phyloP scores from a whole-genome alignment of 2,113 vertebrate genomes.

The Colaptes auratus region DNA sequence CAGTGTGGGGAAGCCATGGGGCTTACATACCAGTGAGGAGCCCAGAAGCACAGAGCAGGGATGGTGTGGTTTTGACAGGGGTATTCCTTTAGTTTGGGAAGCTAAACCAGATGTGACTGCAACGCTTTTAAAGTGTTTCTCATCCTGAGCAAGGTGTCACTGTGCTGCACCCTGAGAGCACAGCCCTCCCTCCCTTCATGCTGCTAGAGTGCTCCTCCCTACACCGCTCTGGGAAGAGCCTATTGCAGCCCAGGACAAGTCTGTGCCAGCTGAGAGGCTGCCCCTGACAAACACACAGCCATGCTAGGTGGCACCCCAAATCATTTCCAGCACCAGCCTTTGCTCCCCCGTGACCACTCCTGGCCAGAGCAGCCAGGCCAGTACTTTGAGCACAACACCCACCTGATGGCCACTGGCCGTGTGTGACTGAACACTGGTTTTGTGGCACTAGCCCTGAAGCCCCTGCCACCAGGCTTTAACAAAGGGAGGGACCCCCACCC shows the following conservation, averaged over 20 bases:
- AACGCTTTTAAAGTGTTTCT: rapidly evolving
- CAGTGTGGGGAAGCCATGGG: neutral
- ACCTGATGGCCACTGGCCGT: rapidly evolving
- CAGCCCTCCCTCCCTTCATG: neutral
- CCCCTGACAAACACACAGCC: neutral
- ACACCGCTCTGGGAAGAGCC: rapidly evolving
- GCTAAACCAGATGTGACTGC: neutral
- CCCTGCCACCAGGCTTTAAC: neutral
- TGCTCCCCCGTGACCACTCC: rapidly evolving
- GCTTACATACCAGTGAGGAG: neutral
- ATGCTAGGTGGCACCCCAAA: neutral
- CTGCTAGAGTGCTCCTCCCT: neutral
- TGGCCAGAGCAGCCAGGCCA: rapidly evolving
- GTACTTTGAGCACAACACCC: rapidly evolving
- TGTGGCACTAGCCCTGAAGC: rapidly evolving
- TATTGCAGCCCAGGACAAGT: neutral
- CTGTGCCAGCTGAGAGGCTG: neutral
- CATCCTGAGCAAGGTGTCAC: neutral
- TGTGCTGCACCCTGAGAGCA: neutral
- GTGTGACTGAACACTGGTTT: rapidly evolving
- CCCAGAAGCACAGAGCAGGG: neutral
- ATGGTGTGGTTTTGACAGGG: neutral
- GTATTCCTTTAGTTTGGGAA: neutral
- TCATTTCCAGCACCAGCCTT: neutral
- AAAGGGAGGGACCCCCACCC: neutral